Conservation (phyloP, 2,888 invertebrate species). For the Galerucella calmariensis region DNA sequence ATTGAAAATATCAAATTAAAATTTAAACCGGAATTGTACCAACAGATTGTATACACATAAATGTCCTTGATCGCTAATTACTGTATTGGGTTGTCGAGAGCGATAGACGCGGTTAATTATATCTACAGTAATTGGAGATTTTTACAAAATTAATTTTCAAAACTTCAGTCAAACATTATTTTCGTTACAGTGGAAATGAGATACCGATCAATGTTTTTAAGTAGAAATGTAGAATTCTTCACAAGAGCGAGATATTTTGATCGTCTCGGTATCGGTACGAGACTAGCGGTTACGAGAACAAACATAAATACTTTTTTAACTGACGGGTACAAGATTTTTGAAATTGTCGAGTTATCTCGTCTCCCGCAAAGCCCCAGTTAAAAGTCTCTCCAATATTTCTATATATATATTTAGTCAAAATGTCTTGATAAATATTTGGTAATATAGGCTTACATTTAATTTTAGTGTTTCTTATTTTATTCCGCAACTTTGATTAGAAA, state of each 20-base stretch:
- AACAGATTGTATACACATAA: conserved; percentile 36
- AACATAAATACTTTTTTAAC: not conserved
- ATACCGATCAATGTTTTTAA: too few species aligned
- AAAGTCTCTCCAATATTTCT: too few species aligned
- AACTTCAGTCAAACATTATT: too few species aligned
- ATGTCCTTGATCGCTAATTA: conserved; percentile 42
- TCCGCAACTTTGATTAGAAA: conserved; percentile 16
- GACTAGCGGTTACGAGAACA: not conserved
- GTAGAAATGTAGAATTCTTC: not conserved
- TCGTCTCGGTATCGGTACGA: not conserved
- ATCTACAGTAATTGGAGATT: not conserved
- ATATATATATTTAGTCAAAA: too few species aligned
- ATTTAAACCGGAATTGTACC: conserved; percentile 43
- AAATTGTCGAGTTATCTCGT: not conserved
- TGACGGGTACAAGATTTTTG: not conserved
- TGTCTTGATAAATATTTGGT: too few species aligned
- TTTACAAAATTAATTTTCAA: too few species aligned
- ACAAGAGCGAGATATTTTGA: not conserved
- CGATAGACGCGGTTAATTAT: conserved; percentile 33
- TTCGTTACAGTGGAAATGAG: too few species aligned
- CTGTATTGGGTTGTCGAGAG: conserved; percentile 35
- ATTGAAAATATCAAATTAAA: conserved; percentile 34
- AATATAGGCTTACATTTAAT: too few species aligned
- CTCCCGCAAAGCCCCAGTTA: conserved; percentile 19
- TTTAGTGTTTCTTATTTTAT: not conserved